These are phyloP conservation scores for Heliothis subflexa DNA, from an alignment of 1,140 invertebrate genomes.

Conservation along the genomic window DNA sequence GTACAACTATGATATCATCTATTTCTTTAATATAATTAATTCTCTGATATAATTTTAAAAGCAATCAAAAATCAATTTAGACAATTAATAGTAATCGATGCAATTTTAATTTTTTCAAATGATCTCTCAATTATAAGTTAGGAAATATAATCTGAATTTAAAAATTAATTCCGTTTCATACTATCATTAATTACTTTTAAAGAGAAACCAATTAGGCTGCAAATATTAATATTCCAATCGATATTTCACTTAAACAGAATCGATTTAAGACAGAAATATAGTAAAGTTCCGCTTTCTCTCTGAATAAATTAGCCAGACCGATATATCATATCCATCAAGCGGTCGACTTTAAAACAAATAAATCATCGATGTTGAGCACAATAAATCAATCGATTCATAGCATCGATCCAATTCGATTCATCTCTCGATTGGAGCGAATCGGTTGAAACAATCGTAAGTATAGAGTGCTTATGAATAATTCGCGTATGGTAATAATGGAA, in stretches of 20 bases:
- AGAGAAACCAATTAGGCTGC: conserved; percentile 34
- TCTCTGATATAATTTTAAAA: conserved; percentile 3
- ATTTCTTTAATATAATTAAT: background rate
- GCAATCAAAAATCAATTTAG: conserved; percentile 29
- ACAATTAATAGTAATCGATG: conserved; percentile 23
- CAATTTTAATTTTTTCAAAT: conserved; percentile 21
- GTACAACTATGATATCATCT: background rate
- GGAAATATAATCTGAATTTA: conserved; percentile 11
- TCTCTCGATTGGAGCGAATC: conserved; percentile 69
- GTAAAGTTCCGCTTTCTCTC: conserved; percentile 28
- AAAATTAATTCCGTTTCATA: conserved; percentile 18
- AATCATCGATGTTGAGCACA: conserved; percentile 68
- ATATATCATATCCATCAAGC: conserved; percentile 57
- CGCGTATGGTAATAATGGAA: conserved; percentile 58
- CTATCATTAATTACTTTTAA: conserved; percentile 37
- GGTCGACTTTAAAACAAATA: conserved; percentile 64
- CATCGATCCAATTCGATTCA: conserved; percentile 74
- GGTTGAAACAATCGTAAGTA: conserved; percentile 69
- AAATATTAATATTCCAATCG: background rate
- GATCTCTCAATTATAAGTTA: background rate
- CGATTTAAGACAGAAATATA: background rate
- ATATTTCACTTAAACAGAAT: background rate
- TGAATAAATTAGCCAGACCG: conserved; percentile 52
- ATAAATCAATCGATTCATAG: conserved; percentile 75
- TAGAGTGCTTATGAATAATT: conserved; percentile 68